Conservation (phyloP, 2,113 vertebrate genomes). For the Chionis minor region DNA sequence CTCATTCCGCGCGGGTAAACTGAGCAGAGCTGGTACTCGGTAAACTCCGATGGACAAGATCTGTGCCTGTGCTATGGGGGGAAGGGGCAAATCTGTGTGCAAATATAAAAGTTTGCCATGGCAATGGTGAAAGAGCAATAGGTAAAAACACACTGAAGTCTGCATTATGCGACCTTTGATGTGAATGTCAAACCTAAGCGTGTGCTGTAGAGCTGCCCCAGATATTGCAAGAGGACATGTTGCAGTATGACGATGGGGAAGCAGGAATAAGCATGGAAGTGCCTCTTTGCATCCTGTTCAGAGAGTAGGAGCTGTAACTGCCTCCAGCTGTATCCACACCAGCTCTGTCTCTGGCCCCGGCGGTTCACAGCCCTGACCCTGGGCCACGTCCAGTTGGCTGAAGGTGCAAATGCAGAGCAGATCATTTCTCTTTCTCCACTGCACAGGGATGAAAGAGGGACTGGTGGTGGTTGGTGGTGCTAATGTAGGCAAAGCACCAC, state of each 20-base stretch:
- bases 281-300: background rate
- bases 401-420: background rate
- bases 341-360: background rate
- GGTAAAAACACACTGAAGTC: background rate
- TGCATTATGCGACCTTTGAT: rapidly evolving
- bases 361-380: background rate
- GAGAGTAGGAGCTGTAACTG: background rate
- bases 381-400: background rate
- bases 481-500: background rate
- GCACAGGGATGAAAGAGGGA: background rate
- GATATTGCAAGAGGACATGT: background rate
- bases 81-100: background rate
- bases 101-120: background rate
- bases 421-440: background rate
- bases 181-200: background rate
- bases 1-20: background rate
- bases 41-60: background rate
- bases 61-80: background rate
- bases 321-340: background rate
- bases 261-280: rapidly evolving
- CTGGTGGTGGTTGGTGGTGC: rapidly evolving
- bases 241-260: rapidly evolving
- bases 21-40: background rate
- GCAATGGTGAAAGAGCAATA: background rate
- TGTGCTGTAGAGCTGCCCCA: background rate